phyloP scores from a whole-genome alignment of 2,797 vertebrate species.

The Benthosema pterotum region DNA sequence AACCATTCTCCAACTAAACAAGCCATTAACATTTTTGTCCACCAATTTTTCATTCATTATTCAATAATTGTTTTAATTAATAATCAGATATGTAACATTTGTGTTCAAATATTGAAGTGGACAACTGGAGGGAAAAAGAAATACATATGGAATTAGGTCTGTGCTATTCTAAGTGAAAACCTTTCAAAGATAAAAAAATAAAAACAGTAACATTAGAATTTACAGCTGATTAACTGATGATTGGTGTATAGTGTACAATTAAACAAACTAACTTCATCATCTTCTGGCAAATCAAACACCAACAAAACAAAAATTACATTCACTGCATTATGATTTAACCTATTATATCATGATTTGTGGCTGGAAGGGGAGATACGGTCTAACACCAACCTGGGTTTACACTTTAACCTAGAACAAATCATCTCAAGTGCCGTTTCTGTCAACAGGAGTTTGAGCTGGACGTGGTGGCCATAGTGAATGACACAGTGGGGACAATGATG shows the following conservation, averaged over 20 bases:
- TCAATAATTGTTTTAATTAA: too few species aligned
- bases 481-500: conserved; percentile 99
- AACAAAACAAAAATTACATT: not conserved
- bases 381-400: not conserved
- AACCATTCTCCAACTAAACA: conserved; percentile 16
- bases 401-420: not conserved
- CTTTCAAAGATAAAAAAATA: too few species aligned
- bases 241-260: too few species aligned
- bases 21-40: not conserved
- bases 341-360: conserved; percentile 20
- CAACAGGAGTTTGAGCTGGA: conserved; percentile 96
- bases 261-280: too few species aligned
- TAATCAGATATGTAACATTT: too few species aligned
- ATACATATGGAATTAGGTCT: too few species aligned
- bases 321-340: too few species aligned
- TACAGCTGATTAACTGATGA: too few species aligned
- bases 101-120: not conserved
- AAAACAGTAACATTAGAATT: too few species aligned
- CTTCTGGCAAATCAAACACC: not conserved
- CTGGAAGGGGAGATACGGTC: not conserved
- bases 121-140: not conserved
- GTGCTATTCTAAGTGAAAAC: not conserved
- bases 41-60: too few species aligned
- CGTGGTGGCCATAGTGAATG: conserved; percentile 96
- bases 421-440: conserved; percentile 1